Evolutionary conservation across 1,140 invertebrate species (phyloP).

Genomic region (Pristionchus pacificus): DNA sequence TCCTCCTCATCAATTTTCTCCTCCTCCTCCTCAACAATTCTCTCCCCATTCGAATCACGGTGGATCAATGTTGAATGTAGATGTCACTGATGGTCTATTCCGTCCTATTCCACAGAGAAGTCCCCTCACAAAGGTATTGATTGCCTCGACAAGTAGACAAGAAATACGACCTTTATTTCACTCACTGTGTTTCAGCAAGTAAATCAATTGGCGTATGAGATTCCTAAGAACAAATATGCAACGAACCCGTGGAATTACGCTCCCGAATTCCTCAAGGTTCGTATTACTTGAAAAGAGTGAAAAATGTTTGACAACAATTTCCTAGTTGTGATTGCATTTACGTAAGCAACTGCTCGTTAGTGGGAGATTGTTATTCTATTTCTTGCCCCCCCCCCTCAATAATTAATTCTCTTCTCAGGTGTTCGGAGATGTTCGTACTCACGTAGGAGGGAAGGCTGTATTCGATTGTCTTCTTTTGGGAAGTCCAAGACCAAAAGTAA

Average conservation of each 20-base stretch:
- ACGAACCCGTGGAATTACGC: constrained; percentile 54
- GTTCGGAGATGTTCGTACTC: constrained; percentile 51
- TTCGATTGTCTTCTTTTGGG: constrained; percentile 56
- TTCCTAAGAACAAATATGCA: constrained; percentile 56
- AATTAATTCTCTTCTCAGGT: no score
- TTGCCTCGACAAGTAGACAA: not conserved
- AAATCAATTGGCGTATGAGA: constrained; percentile 53
- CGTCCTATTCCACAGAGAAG: constrained; percentile 27
- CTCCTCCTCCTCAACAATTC: not conserved
- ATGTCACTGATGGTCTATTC: constrained; percentile 23
- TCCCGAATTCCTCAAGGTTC: constrained; percentile 47
- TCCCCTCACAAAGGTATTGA: constrained; percentile 35
- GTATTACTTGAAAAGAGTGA: not conserved
- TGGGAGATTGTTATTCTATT: not conserved
- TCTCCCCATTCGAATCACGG: not conserved
- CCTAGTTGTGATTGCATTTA: no score
- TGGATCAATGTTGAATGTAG: constrained; percentile 19
- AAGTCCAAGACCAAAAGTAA: constrained; percentile 48
- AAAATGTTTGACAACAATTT: not conserved
- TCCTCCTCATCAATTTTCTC: not conserved
- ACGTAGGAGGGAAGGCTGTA: constrained; percentile 48
- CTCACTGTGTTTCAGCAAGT: constrained; percentile 50
- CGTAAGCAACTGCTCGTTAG: not conserved
- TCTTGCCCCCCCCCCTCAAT: no score
- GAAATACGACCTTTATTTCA: constrained; percentile 5